Evolutionary conservation across 2,888 invertebrate genomes (phyloP).

Genomic region (Helleia helle): DNA sequence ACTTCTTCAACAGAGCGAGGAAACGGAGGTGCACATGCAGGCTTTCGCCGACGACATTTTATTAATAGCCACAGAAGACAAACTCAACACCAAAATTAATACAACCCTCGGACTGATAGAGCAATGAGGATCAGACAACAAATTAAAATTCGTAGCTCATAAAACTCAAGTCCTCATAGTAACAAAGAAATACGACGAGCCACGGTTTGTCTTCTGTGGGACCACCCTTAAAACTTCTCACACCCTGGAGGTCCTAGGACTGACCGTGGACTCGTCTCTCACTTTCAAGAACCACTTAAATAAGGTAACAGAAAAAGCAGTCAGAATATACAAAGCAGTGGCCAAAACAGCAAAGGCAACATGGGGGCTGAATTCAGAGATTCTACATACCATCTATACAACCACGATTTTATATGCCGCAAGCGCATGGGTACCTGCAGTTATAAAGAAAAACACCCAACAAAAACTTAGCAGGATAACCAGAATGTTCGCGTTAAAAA

Average conservation of each 20-base stretch:
- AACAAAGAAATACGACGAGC: constrained; percentile 8
- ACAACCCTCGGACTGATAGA: background rate
- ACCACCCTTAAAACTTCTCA: background rate
- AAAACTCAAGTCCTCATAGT: constrained; percentile 12
- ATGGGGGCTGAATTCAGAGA: constrained; percentile 10
- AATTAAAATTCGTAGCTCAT: constrained; percentile 7
- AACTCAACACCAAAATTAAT: background rate
- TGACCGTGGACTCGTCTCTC: constrained; percentile 5
- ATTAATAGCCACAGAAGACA: background rate
- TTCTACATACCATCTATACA: constrained; percentile 2
- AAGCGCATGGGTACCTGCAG: constrained; percentile 1
- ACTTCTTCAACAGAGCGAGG: background rate
- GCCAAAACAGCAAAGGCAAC: constrained; percentile 7
- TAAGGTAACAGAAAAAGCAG: constrained; percentile 1
- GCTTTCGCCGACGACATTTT: constrained; percentile 5
- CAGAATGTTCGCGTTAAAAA: constrained; percentile 1
- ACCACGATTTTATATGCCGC: constrained; percentile 9
- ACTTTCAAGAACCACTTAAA: constrained; percentile 9
- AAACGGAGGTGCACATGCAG: background rate
- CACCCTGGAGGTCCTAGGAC: constrained; percentile 9
- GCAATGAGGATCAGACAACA: background rate
- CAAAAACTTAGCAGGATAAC: constrained; percentile 2
- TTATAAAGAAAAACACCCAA: background rate
- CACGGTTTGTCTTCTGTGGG: constrained; percentile 3
- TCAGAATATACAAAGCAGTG: constrained; percentile 6